phyloP scores from a whole-genome alignment of 2,113 vertebrate genomes.

The Panthera uncia region DNA sequence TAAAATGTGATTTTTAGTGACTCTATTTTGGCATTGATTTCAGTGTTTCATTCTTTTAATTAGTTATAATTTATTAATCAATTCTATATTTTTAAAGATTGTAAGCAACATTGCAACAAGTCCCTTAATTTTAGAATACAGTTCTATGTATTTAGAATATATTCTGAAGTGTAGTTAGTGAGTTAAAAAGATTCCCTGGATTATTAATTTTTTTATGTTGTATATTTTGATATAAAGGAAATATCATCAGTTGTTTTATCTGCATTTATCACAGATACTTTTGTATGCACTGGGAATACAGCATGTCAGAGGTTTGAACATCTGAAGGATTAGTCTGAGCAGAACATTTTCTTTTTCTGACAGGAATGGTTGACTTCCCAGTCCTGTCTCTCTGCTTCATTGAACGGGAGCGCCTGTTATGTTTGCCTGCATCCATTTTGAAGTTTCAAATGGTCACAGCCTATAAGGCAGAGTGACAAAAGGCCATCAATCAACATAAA shows the following conservation, averaged over 20 bases:
- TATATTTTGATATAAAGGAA: conserved; percentile 50
- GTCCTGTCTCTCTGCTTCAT: conserved; percentile 81
- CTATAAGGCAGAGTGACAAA: conserved; percentile 85
- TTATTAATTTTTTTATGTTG: background rate
- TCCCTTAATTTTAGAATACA: background rate
- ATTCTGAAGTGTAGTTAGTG: background rate
- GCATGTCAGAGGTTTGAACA: conserved; percentile 81
- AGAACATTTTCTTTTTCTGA: conserved; percentile 84
- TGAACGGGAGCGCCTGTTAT: conserved; percentile 77
- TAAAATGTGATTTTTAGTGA: conserved; percentile 28
- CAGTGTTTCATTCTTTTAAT: background rate
- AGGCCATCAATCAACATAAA: conserved; percentile 86
- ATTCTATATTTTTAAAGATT: background rate
- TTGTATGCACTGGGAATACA: conserved; percentile 78
- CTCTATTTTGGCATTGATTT: background rate
- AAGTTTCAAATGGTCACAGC: conserved; percentile 83
- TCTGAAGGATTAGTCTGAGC: conserved; percentile 83
- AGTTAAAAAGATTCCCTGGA: background rate
- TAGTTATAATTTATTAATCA: background rate
- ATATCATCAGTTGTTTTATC: conserved; percentile 51
- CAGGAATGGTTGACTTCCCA: conserved; percentile 78
- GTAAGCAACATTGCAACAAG: background rate
- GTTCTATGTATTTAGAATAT: background rate
- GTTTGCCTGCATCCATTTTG: conserved; percentile 82
- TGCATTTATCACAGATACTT: conserved; percentile 70